phyloP scores from a whole-genome alignment of 1,140 invertebrate genomes.

The Agrilus planipennis region DNA sequence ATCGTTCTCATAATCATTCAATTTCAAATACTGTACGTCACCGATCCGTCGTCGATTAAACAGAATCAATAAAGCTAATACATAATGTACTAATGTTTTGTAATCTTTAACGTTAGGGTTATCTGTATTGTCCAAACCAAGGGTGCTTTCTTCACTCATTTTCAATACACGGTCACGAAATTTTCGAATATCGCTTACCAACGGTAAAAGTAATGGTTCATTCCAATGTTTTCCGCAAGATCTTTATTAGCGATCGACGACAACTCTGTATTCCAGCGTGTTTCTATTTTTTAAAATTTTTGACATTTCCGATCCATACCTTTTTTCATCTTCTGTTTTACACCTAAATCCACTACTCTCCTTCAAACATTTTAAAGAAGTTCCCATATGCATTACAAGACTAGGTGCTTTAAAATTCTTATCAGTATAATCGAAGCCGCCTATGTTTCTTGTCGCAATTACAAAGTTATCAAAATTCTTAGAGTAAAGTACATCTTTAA shows the following conservation, averaged over 20 bases:
- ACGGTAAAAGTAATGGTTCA: not conserved
- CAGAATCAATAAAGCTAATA: not conserved
- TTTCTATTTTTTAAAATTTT: no score
- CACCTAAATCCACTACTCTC: not conserved
- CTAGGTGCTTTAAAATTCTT: constrained; percentile 9
- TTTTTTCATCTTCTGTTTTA: no score
- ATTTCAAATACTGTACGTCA: constrained; percentile 17
- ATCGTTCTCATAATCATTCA: constrained; percentile 11
- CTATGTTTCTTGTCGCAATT: constrained; percentile 2
- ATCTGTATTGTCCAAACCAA: not conserved
- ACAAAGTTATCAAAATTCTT: constrained; percentile 7
- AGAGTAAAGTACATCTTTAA: constrained; percentile 6
- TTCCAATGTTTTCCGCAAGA: not conserved
- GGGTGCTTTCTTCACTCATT: no score
- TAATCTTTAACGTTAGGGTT: not conserved
- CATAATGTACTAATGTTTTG: not conserved
- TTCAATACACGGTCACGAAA: not conserved
- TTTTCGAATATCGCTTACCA: not conserved
- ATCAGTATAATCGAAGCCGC: constrained; percentile 2
- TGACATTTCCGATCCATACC: not conserved
- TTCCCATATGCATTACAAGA: constrained; percentile 9
- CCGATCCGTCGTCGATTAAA: constrained; percentile 17
- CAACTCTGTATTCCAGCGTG: not conserved
- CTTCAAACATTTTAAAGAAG: constrained; percentile 9
- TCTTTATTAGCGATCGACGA: not conserved